Evolutionary conservation across 2,888 invertebrate genomes (phyloP).

Genomic region (Catocala fraxini): DNA sequence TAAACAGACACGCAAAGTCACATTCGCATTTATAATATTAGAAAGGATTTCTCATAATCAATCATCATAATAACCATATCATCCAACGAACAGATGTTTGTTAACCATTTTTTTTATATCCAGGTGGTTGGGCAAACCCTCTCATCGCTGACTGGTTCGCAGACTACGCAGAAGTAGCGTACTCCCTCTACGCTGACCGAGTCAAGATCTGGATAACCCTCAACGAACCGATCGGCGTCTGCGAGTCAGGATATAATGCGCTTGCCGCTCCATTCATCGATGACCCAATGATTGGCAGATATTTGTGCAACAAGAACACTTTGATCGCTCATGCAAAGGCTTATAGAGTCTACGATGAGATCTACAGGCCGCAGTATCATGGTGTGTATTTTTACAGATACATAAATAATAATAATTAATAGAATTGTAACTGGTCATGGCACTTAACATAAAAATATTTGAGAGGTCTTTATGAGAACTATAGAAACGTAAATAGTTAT

Average conservation of each 20-base stretch:
- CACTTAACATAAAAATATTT: too few species aligned
- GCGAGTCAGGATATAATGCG: slow-evolving; percentile 31
- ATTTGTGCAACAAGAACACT: slow-evolving; percentile 82
- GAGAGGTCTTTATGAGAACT: too few species aligned
- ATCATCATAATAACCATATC: too few species aligned
- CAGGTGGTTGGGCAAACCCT: slow-evolving; percentile 89
- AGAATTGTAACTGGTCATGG: too few species aligned
- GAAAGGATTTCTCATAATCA: too few species aligned
- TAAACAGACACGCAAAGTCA: too few species aligned
- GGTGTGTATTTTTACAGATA: slow-evolving; percentile 59
- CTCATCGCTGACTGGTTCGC: slow-evolving; percentile 86
- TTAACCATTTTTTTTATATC: background rate
- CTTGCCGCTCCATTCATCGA: slow-evolving; percentile 31
- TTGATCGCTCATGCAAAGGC: slow-evolving; percentile 82
- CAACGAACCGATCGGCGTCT: slow-evolving; percentile 87
- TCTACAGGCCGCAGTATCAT: slow-evolving; percentile 78
- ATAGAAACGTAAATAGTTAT: too few species aligned
- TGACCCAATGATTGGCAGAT: slow-evolving; percentile 23
- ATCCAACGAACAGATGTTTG: too few species aligned
- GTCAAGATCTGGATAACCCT: slow-evolving; percentile 90
- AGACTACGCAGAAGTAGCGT: slow-evolving; percentile 86
- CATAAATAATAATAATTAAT: too few species aligned
- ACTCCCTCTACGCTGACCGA: slow-evolving; percentile 85
- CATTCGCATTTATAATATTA: too few species aligned
- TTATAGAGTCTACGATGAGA: slow-evolving; percentile 84